Percentiles rank a stretch among this genome's conserved stretches.
phyloP scores from a whole-genome alignment of 2,888 invertebrate species.

The Parnassius orleans region DNA sequence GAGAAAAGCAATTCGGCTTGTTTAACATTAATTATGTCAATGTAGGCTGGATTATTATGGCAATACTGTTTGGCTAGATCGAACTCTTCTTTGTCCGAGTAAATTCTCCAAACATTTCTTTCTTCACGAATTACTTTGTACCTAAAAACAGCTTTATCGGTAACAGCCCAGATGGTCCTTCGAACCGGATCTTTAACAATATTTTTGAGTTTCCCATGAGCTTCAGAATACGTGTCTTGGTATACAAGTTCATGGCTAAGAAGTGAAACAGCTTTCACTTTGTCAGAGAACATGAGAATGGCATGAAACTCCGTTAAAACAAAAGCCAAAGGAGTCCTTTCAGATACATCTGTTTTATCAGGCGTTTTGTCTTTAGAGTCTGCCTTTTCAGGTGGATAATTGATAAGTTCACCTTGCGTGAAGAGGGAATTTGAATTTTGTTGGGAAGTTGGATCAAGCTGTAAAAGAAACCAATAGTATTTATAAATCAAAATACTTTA shows the following conservation, averaged over 20 bases:
- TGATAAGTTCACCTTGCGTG: conserved; percentile 66
- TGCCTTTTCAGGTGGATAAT: conserved; percentile 54
- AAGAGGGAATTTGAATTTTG: conserved; percentile 73
- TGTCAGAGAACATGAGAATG: conserved; percentile 90
- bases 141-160: conserved; percentile 91
- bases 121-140: conserved; percentile 92
- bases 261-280: conserved; percentile 91
- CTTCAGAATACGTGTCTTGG: conserved; percentile 91
- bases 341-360: conserved; percentile 56
- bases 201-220: conserved; percentile 88
- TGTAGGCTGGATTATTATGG: conserved; percentile 87
- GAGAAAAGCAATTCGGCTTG: conserved; percentile 93
- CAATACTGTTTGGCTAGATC: conserved; percentile 93
- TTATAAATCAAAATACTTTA: neutral
- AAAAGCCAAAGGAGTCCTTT: conserved; percentile 85
- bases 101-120: conserved; percentile 93
- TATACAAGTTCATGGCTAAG: conserved; percentile 92
- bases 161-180: conserved; percentile 92
- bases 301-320: conserved; percentile 95
- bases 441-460: conserved; percentile 76
- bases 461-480: conserved; percentile 36
- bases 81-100: conserved; percentile 91
- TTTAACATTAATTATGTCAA: conserved; percentile 91
- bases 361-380: conserved; percentile 59
- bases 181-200: conserved; percentile 90